Base-by-base conservation (phyloP, 2,797 vertebrate genomes). In the Danio kyathit region DNA sequence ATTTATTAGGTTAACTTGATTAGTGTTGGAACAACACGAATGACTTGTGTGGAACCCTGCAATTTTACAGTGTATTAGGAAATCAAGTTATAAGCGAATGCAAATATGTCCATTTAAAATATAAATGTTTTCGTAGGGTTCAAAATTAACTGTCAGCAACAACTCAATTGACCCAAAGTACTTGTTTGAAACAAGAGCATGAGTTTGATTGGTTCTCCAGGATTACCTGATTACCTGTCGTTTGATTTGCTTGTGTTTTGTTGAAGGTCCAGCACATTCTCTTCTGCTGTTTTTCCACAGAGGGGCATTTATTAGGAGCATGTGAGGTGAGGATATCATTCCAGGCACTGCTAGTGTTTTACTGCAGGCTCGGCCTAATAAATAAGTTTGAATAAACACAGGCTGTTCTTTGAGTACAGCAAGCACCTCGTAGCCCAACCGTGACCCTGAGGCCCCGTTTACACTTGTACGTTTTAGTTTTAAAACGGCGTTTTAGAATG, bases 331-430 rank as follows among this genome's bases (percentile, higher is more conserved):
- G 81, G 87, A 81, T 12, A 74, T 64, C 21, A 61, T 52, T 59
- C 89, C 87, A 72, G 90, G 84, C 90, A 90, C 89, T 92, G 89
- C 78, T 59, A 59, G 41, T 88, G 91, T 94, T 91, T 96, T 94
- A 96, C 93, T 94, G 93, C 92, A 93, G 90, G 93, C 94, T 90
- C 85, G 93, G 87, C 89, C 92, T 91, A 96, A 94, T 96, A 96
- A 95, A 96, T 88, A 89, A 81, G 87, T 88, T 88, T 85, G 87
- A 89, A 91, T 87, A 85, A 88, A 86, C 83, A 75, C 76, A 29
- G 81, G 74, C 71, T 72, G 44, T 69, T 67, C 48, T 44, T 64
- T 21, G 38, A 54, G 21, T 79, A 56, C 38, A 41, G 46, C 48
- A 11, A 78, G 54, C 77, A 85, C 54, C 67, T 74, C 52, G 40